Evolutionary conservation across 2,888 invertebrate genomes (phyloP).

Genomic region (Hydroisotoma schaefferi): DNA sequence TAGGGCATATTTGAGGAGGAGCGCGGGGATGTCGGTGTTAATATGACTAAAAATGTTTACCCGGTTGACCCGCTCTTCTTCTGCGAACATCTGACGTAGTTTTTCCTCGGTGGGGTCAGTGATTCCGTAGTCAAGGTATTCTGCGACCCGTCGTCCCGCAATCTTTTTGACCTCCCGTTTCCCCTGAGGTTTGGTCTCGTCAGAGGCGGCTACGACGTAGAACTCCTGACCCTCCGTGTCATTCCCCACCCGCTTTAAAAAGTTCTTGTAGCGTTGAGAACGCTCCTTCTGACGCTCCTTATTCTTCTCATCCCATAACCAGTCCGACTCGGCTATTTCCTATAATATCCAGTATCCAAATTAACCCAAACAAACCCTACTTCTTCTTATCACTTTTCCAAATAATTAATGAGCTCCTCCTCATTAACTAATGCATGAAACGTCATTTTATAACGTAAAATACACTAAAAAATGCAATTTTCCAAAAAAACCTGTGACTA

Average conservation of each 20-base stretch:
- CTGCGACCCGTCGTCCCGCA: slow-evolving; percentile 33
- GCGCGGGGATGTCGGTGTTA: no score
- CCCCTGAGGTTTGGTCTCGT: slow-evolving; percentile 15
- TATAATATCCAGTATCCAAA: slow-evolving; percentile 50
- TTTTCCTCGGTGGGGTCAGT: slow-evolving; percentile 37
- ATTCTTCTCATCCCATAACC: slow-evolving; percentile 81
- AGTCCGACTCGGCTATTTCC: slow-evolving; percentile 88
- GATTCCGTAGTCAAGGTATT: slow-evolving; percentile 41
- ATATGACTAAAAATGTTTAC: no score
- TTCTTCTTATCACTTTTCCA: no score
- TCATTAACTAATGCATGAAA: no score
- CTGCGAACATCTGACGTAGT: slow-evolving; percentile 29
- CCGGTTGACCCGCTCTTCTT: slow-evolving; percentile 33
- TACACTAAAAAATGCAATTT: no score
- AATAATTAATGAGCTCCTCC: no score
- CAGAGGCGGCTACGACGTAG: slow-evolving; percentile 8
- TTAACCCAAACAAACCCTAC: no score
- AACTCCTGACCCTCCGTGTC: slow-evolving; percentile 31
- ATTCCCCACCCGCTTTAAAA: slow-evolving; percentile 29
- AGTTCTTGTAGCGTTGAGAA: slow-evolving; percentile 47
- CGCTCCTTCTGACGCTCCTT: slow-evolving; percentile 73
- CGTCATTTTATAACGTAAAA: no score
- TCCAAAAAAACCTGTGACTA: no score
- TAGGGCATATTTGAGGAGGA: no score
- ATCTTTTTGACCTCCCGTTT: slow-evolving; percentile 19